Base-by-base conservation (phyloP, 2,888 invertebrate genomes). In the Xanthorhoe spadicearia region DNA sequence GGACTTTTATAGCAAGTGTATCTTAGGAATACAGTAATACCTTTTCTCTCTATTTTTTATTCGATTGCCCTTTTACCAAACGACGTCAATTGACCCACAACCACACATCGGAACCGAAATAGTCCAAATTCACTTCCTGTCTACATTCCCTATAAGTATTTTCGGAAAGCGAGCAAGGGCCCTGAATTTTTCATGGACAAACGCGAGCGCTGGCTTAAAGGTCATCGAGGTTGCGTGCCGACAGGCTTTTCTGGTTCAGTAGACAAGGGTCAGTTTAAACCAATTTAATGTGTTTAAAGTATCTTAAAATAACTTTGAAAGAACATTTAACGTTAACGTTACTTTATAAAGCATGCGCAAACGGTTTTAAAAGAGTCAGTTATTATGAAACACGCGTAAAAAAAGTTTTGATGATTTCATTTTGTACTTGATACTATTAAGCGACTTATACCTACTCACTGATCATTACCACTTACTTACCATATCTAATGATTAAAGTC, bases 141-240 rank as follows among this genome's bases (percentile, higher is more conserved):
- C 13, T 43, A 0, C 38, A 43, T 43, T 43, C 38, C 13, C 38
- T 43, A 43, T 43, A 43, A 43, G 38, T 43, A 43, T 43, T 43
- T 32, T 43, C 38, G 38, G 52, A 32, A 7, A 32, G 23, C 50
- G 58, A 50, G 48, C 43, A 56, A 10, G 60, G 56, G 63, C 59
- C 50, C 46, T 68, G 71, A 69, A 71, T 69, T 59, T 68, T 68
- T 65, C 61, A 73, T 63, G 60, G 66, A 61, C 60, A 54, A 58
- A 52, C 58, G 62, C 49, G 50, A 60, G 32, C 51, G 67, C 50
- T 58, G 10, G n/a, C 38, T 23, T 38, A 54, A 56, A 61, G 61
- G 62, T 59, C 56, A 35, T 32, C 43, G 15, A 61, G 56, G 53
- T 58, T 64, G 51, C 61, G 59, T 51, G 56, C 8, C 43, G 56